Percentiles rank a stretch among this genome's conserved stretches.
Evolutionary conservation across 2,113 vertebrate species (phyloP).

Genomic region (Hippoglossus stenolepis): DNA sequence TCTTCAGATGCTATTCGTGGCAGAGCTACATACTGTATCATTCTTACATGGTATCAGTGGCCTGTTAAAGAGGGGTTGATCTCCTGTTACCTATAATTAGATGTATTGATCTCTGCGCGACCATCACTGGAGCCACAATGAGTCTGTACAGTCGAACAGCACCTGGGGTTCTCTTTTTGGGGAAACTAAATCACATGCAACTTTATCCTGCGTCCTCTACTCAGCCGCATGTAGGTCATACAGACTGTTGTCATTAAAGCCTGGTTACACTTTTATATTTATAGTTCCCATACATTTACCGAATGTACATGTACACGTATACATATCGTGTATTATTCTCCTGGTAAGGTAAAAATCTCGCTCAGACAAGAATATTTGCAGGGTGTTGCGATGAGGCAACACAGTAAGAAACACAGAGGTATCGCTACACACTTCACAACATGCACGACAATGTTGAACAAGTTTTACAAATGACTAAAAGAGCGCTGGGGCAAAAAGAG

Average conservation of each 20-base stretch:
- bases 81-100: constrained; percentile 76
- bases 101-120: constrained; percentile 61
- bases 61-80: constrained; percentile 63
- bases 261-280: constrained; percentile 26
- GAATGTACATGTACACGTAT: neutral
- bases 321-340: neutral
- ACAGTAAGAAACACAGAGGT: constrained; percentile 12
- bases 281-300: constrained; percentile 14
- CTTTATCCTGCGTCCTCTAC: constrained; percentile 23
- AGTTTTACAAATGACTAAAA: constrained; percentile 11
- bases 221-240: constrained; percentile 49
- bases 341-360: constrained; percentile 45
- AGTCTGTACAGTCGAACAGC: constrained; percentile 28
- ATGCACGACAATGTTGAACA: constrained; percentile 60
- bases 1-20: constrained; percentile 39
- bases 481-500: constrained; percentile 1
- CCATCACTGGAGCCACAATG: constrained; percentile 58
- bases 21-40: constrained; percentile 8
- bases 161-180: constrained; percentile 21
- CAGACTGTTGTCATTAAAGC: constrained; percentile 25
- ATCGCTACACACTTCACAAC: constrained; percentile 26
- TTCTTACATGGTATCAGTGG: constrained; percentile 60
- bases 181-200: constrained; percentile 33
- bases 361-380: constrained; percentile 69
- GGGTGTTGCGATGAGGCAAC: constrained; percentile 38